These are phyloP conservation scores for Aethes cnicana DNA, from an alignment of 2,888 invertebrate species.

Conservation along the genomic window DNA sequence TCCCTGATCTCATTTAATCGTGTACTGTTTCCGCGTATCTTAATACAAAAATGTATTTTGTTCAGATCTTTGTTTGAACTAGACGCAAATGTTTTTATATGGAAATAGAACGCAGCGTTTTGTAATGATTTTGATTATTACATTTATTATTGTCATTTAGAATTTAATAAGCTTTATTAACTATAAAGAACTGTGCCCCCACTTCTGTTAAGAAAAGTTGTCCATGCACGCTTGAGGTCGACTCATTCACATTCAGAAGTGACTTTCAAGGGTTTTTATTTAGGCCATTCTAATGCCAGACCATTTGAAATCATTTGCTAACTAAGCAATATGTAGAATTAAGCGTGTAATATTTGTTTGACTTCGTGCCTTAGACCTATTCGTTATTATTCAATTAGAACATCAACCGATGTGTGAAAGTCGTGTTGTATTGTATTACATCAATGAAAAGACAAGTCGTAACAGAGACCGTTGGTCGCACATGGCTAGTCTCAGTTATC, in stretches of 20 bases:
- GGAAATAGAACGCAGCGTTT: no score
- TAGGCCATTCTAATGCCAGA: conserved; percentile 31
- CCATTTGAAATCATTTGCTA: conserved; percentile 9
- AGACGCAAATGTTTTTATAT: no score
- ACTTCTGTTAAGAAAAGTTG: conserved; percentile 56
- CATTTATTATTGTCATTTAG: conserved; percentile 18
- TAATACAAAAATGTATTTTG: background rate
- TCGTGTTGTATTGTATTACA: conserved; percentile 15
- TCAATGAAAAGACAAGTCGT: conserved; percentile 21
- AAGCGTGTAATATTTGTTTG: background rate
- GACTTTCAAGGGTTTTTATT: conserved; percentile 50
- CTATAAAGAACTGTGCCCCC: conserved; percentile 34
- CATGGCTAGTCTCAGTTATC: conserved; percentile 14
- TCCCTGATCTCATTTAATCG: conserved; percentile 60
- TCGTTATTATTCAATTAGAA: conserved; percentile 4
- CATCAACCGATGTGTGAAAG: conserved; percentile 23
- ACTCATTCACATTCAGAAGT: conserved; percentile 48
- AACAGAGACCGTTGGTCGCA: conserved; percentile 17
- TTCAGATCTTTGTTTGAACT: no score
- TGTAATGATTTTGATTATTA: conserved; percentile 38
- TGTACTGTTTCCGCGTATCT: conserved; percentile 53
- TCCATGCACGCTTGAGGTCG: conserved; percentile 56
- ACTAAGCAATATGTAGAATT: background rate
- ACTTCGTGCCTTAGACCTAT: conserved; percentile 2
- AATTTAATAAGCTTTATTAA: conserved; percentile 14